Evolutionary conservation across 1,140 invertebrate species (phyloP).

Genomic region (Drosophila ananassae): DNA sequence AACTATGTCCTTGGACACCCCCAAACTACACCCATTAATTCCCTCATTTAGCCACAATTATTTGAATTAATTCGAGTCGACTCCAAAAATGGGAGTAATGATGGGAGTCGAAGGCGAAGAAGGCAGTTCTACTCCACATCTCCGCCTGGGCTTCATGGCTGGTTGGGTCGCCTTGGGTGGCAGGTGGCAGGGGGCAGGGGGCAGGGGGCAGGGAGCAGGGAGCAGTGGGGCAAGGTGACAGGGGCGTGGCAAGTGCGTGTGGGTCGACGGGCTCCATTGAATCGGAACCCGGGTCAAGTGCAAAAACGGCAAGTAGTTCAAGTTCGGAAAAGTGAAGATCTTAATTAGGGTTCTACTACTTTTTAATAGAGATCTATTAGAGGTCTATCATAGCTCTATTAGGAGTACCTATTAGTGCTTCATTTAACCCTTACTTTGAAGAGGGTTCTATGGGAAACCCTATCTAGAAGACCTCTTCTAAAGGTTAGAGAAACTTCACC

Average conservation of each 20-base stretch:
- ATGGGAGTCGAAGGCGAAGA: too few relatives aligned
- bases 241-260: conserved; percentile 31
- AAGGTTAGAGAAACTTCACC: too few relatives aligned
- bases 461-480: too few relatives aligned
- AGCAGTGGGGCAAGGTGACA: conserved; percentile 11
- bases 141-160: conserved; percentile 30
- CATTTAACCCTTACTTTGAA: too few relatives aligned
- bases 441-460: too few relatives aligned
- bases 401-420: too few relatives aligned
- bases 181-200: not conserved
- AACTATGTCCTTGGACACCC: not conserved
- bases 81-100: conserved; percentile 16
- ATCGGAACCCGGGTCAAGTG: conserved; percentile 48
- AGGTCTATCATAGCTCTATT: too few relatives aligned
- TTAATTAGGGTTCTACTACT: too few relatives aligned
- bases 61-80: conserved; percentile 57
- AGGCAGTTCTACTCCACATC: not conserved
- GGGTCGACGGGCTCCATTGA: conserved; percentile 46
- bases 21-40: not conserved
- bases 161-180: conserved; percentile 24
- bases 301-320: conserved; percentile 15
- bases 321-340: conserved; percentile 4
- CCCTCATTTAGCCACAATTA: conserved; percentile 13
- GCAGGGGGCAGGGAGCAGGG: not conserved
- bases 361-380: too few relatives aligned